Conservation (phyloP, 1,140 invertebrate species). For the Drosophila kepulauana region DNA sequence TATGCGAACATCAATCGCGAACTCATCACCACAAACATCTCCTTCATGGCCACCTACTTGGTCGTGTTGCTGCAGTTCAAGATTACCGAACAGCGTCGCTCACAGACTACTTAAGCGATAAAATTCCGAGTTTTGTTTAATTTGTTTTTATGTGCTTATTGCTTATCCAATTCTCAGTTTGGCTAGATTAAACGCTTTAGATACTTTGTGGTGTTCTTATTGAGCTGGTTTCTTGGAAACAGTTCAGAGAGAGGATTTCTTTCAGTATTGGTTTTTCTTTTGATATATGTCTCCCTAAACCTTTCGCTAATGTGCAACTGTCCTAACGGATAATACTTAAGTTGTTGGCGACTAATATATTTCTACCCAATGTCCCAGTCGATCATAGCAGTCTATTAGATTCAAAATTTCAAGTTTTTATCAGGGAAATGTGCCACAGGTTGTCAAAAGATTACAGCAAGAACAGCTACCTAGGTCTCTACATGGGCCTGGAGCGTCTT, state of each 20-base stretch:
- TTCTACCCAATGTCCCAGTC: too few species aligned
- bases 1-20: constrained; percentile 89
- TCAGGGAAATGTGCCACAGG: constrained; percentile 53
- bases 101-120: constrained; percentile 12
- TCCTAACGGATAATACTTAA: too few species aligned
- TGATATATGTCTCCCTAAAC: too few species aligned
- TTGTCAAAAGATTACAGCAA: constrained; percentile 33
- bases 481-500: constrained; percentile 32
- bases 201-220: not conserved
- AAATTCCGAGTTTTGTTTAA: too few species aligned
- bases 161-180: too few species aligned
- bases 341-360: too few species aligned
- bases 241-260: too few species aligned
- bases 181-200: not conserved
- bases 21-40: constrained; percentile 88
- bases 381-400: not conserved
- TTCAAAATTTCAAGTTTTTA: constrained; percentile 19
- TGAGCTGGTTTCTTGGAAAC: too few species aligned
- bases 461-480: constrained; percentile 63
- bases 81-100: constrained; percentile 84
- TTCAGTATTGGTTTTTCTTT: too few species aligned
- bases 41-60: constrained; percentile 89
- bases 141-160: too few species aligned
- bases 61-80: constrained; percentile 90
- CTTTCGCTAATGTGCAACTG: too few species aligned